Evolutionary conservation across 2,113 vertebrate species (phyloP).

Genomic region (Danionella cerebrum): DNA sequence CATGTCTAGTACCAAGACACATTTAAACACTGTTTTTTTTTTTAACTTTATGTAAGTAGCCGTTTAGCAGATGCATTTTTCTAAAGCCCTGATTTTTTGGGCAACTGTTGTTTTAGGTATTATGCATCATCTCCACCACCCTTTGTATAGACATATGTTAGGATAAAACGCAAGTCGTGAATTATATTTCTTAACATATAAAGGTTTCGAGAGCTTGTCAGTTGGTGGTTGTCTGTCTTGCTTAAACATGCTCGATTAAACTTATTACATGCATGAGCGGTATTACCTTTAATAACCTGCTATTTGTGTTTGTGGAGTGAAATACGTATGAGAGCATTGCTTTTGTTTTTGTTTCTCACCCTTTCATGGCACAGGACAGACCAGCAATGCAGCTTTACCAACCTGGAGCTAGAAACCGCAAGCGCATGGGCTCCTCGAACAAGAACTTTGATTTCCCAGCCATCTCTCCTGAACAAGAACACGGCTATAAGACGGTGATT

Average conservation of each 20-base stretch:
- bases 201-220: constrained; percentile 19
- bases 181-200: background rate
- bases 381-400: constrained; percentile 90
- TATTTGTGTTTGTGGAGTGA: background rate
- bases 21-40: background rate
- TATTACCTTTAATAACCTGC: background rate
- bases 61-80: background rate
- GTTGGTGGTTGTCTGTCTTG: constrained; percentile 12
- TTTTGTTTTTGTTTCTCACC: constrained; percentile 33
- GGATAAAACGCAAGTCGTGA: background rate
- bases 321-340: constrained; percentile 32
- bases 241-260: constrained; percentile 9
- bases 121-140: background rate
- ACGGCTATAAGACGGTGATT: constrained; percentile 62
- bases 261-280: constrained; percentile 13
- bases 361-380: constrained; percentile 70
- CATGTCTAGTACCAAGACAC: background rate
- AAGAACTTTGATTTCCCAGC: constrained; percentile 70
- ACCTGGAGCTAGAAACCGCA: constrained; percentile 76
- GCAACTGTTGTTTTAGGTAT: background rate
- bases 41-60: background rate
- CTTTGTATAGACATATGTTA: background rate
- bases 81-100: background rate
- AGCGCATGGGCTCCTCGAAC: constrained; percentile 65
- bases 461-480: constrained; percentile 66